These are phyloP conservation scores for Conus canariensis DNA, from an alignment of 2,888 invertebrate species.

Conservation along the genomic window DNA sequence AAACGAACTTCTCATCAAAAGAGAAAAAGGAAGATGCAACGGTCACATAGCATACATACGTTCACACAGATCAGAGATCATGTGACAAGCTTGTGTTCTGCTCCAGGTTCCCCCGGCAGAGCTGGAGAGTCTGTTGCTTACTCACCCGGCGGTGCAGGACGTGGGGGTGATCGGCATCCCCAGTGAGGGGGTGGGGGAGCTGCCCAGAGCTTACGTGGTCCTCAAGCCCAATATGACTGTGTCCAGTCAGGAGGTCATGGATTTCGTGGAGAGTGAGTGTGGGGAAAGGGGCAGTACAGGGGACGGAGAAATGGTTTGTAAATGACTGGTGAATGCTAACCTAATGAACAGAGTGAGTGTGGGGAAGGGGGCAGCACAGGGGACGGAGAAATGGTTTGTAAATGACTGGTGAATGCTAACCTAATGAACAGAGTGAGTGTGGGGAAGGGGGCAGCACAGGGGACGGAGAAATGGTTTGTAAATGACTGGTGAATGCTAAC, in stretches of 20 bases:
- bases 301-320: neutral
- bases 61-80: too few relatives aligned
- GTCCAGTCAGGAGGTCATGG: neutral
- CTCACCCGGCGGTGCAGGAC: constrained; percentile 86
- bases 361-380: neutral
- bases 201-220: constrained; percentile 81
- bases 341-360: too few relatives aligned
- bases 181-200: constrained; percentile 84
- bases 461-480: neutral
- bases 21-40: too few relatives aligned
- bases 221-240: neutral
- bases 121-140: constrained; percentile 88
- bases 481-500: neutral
- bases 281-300: neutral
- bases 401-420: neutral
- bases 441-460: neutral
- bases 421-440: too few relatives aligned
- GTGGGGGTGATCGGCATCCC: constrained; percentile 87
- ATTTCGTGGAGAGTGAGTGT: neutral
- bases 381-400: neutral
- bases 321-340: neutral
- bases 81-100: too few relatives aligned
- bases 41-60: too few relatives aligned
- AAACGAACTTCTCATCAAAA: too few relatives aligned
- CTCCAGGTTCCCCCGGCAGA: constrained; percentile 91